Conservation (phyloP, 2,888 invertebrate genomes). For the Drosophila lacicola region DNA sequence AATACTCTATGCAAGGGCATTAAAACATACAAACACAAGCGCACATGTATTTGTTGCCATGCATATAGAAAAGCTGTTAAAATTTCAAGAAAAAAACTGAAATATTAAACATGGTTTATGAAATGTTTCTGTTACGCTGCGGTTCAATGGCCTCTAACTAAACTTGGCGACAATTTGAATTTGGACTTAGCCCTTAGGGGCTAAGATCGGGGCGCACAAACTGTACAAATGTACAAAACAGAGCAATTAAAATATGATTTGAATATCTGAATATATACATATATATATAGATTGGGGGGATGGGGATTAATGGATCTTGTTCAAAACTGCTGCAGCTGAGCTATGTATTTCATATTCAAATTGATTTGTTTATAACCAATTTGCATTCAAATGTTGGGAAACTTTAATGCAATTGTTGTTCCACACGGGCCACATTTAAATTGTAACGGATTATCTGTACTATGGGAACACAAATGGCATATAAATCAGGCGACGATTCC, state of each 20-base stretch:
- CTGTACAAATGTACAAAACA: not conserved
- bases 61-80: constrained; percentile 4
- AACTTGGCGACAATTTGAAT: constrained; percentile 32
- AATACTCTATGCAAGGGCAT: not conserved
- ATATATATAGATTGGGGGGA: constrained; percentile 2
- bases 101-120: not conserved
- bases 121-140: not conserved
- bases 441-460: constrained; percentile 30
- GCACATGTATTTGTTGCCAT: not conserved
- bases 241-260: not conserved
- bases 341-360: constrained; percentile 31
- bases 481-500: constrained; percentile 7
- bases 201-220: not conserved
- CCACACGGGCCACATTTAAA: constrained; percentile 28
- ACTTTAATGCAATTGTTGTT: constrained; percentile 27
- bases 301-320: constrained; percentile 5
- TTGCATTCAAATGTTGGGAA: constrained; percentile 66
- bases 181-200: constrained; percentile 26
- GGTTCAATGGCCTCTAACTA: constrained; percentile 31
- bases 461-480: constrained; percentile 25
- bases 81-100: not conserved
- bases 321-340: not conserved
- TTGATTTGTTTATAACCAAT: constrained; percentile 41
- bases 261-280: too few species aligned
- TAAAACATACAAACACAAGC: too few species aligned